Percentiles rank a stretch among this genome's conserved stretches.
phyloP scores from a whole-genome alignment of 2,113 vertebrate species.

The Sander lucioperca region DNA sequence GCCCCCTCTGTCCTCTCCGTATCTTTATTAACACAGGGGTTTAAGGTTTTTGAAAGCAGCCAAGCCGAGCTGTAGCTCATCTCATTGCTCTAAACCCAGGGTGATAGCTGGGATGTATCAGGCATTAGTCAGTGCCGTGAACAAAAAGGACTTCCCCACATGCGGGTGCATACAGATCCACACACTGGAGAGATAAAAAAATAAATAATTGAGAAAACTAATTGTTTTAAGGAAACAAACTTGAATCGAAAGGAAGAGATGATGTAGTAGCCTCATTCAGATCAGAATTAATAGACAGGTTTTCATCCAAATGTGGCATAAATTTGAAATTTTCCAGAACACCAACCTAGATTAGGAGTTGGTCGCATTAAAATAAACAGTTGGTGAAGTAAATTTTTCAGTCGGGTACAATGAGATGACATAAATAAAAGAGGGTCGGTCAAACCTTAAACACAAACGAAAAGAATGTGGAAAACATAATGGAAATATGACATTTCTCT shows the following conservation, averaged over 20 bases:
- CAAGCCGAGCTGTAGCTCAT: slow-evolving; percentile 4
- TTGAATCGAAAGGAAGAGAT: too few species aligned
- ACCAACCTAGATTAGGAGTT: too few species aligned
- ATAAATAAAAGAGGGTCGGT: not conserved
- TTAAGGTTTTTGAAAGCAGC: slow-evolving; percentile 34
- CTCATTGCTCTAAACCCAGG: not conserved
- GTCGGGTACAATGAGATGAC: not conserved
- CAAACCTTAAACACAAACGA: not conserved
- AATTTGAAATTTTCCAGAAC: too few species aligned
- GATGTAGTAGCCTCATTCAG: too few species aligned
- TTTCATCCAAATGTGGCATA: too few species aligned
- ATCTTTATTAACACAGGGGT: slow-evolving; percentile 9
- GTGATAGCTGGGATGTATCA: not conserved
- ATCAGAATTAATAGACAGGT: too few species aligned
- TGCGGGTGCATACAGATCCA: not conserved
- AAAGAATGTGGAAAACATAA: not conserved
- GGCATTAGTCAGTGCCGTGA: not conserved
- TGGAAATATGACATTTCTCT: not conserved
- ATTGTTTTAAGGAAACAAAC: too few species aligned
- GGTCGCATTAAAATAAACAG: too few species aligned
- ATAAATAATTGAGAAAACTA: too few species aligned
- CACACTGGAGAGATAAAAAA: not conserved
- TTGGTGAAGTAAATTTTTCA: not conserved
- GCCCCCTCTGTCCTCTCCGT: slow-evolving; percentile 5
- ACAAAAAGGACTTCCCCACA: not conserved